These are phyloP conservation scores for Apotomis betuletana DNA, from an alignment of 2,888 invertebrate genomes.

Conservation along the genomic window DNA sequence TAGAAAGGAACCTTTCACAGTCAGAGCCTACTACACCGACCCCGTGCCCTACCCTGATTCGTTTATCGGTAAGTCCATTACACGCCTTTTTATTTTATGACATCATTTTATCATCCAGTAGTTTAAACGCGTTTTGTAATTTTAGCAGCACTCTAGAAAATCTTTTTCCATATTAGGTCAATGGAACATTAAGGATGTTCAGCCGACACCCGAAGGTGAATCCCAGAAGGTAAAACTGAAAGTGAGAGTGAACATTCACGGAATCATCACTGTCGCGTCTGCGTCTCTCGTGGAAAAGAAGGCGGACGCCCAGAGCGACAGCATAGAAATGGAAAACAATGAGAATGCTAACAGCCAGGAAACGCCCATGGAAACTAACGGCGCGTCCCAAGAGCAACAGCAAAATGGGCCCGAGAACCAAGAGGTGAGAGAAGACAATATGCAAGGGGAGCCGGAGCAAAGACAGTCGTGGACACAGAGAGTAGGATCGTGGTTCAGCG, in stretches of 20 bases:
- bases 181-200: constrained; percentile 91
- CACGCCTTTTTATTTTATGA: background rate
- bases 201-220: constrained; percentile 94
- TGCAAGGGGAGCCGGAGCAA: constrained; percentile 74
- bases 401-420: constrained; percentile 75
- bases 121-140: constrained; percentile 15
- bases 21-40: constrained; percentile 92
- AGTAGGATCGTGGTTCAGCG: constrained; percentile 88
- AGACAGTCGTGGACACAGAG: constrained; percentile 88
- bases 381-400: constrained; percentile 67
- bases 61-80: constrained; percentile 87
- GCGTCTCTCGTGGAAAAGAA: constrained; percentile 93
- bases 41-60: constrained; percentile 89
- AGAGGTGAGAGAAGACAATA: constrained; percentile 80
- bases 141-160: constrained; percentile 26
- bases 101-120: background rate
- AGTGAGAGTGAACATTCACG: constrained; percentile 96
- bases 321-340: constrained; percentile 74
- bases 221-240: constrained; percentile 98
- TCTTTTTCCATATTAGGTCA: constrained; percentile 77
- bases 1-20: constrained; percentile 93
- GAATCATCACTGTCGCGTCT: constrained; percentile 93
- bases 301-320: constrained; percentile 77
- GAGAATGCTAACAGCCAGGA: constrained; percentile 62
- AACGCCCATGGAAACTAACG: constrained; percentile 80